phyloP scores from a whole-genome alignment of 2,888 invertebrate species.

The Diarsia rubi region DNA sequence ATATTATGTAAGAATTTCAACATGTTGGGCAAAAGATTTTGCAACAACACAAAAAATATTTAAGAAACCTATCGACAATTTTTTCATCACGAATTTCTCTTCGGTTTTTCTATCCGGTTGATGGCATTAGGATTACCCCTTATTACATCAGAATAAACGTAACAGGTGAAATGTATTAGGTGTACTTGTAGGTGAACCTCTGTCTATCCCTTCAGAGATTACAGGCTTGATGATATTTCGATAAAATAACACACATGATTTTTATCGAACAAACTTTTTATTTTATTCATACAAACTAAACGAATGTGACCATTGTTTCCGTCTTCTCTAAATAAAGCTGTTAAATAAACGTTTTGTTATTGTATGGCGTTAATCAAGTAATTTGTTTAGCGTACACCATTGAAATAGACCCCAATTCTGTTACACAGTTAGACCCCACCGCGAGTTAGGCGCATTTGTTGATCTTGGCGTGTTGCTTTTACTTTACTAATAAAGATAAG shows the following conservation, averaged over 20 bases:
- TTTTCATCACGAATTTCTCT: too few species aligned
- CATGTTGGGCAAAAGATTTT: neutral
- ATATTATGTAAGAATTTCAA: neutral
- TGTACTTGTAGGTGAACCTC: too few species aligned
- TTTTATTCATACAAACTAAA: slow-evolving; percentile 7
- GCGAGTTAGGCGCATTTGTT: slow-evolving; percentile 52
- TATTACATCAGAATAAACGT: too few species aligned
- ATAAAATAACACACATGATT: neutral
- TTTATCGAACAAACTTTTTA: slow-evolving; percentile 14
- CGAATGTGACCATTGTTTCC: slow-evolving; percentile 41
- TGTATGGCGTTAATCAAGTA: slow-evolving; percentile 62
- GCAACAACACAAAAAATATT: neutral
- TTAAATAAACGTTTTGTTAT: slow-evolving; percentile 64
- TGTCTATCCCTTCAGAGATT: too few species aligned
- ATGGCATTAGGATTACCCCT: too few species aligned
- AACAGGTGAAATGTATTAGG: too few species aligned
- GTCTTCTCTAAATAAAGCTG: slow-evolving; percentile 34
- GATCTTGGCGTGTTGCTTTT: slow-evolving; percentile 10
- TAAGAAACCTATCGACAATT: neutral
- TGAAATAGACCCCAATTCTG: slow-evolving; percentile 41
- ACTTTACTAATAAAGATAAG: slow-evolving; percentile 37
- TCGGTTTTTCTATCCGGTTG: too few species aligned
- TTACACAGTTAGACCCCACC: slow-evolving; percentile 47
- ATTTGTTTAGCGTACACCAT: slow-evolving; percentile 60
- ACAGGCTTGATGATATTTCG: neutral